Base-by-base conservation (phyloP, 1,140 invertebrate species). In the Bilobella aurantiaca region DNA sequence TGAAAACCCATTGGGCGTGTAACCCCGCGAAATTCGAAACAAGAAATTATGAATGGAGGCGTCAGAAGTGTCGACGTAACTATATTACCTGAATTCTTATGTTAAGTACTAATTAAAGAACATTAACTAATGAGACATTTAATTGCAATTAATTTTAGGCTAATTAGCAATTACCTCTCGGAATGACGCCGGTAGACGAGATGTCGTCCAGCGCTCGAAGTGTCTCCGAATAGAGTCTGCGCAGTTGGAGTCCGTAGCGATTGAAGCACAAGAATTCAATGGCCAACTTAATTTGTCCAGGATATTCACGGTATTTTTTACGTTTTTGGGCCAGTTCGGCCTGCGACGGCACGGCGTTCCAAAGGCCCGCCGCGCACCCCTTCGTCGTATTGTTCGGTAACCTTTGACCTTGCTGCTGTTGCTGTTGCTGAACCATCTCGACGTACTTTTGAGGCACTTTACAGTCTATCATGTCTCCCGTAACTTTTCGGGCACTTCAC, bases 191-290 rank as follows among this genome's bases (percentile, higher is more conserved):
- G 73, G 80, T 79, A 60, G 79, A 75, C 47, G 80, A 81, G 65
- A 87, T 85, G 59, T 86, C 81, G 65, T 83, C 80, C 56, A 88
- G 78, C 5, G 84, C 81, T 68, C 79, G 78, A 71, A 83, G 79
- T 1, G 87, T 89, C 75, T 88, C 86, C 5, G 80, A 80, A 46
- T 88, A 79, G 58, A 88, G 82, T 32, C 81, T 77, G 47, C 77
- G 73, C 16, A 85, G 73, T 12, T 82, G 79, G 70, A 77, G 77
- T 21, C 78, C 72, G 72, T 83, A 78, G 31, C 78, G 73, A 25
- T 78, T 76, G 68, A 83, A 84, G 66, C 77, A 79, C 57, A 77
- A 76, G 66, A 84, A 78, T 69, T 85, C 83, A 46, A 77, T 76
- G 42, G 80, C 76, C 62, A 84, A 53, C 56, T 27, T 64, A 21